Percentiles rank a stretch among this genome's conserved stretches.
These are phyloP conservation scores for Drosophila macrothrix DNA, from an alignment of 2,888 invertebrate species.

Conservation along the genomic window DNA sequence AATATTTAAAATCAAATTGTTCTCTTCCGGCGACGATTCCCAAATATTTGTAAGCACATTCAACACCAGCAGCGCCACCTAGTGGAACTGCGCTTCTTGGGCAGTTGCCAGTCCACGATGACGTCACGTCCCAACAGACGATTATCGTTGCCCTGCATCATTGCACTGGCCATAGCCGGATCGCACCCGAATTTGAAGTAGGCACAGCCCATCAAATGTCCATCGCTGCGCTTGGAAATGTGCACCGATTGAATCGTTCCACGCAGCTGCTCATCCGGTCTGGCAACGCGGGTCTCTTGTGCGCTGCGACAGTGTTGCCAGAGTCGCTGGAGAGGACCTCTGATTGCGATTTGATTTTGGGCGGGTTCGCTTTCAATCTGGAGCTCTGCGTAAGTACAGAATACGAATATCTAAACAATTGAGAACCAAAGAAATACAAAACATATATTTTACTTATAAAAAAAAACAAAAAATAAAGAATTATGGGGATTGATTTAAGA, in stretches of 20 bases:
- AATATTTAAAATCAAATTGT: neutral
- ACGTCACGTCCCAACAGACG: constrained; percentile 44
- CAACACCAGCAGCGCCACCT: constrained; percentile 60
- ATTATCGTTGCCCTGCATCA: constrained; percentile 28
- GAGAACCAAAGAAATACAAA: constrained; percentile 6
- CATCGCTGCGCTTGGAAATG: constrained; percentile 44
- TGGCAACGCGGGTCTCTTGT: neutral
- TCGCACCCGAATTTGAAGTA: constrained; percentile 52
- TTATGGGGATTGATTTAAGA: neutral
- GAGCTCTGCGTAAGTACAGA: constrained; percentile 54
- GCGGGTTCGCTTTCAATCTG: neutral
- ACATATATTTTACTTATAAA: neutral
- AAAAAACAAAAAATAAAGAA: neutral
- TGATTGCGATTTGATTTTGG: neutral
- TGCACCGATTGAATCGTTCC: constrained; percentile 55
- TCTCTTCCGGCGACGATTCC: neutral
- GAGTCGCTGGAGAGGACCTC: constrained; percentile 23
- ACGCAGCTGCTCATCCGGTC: constrained; percentile 21
- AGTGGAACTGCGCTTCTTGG: constrained; percentile 16
- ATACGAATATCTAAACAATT: constrained; percentile 41
- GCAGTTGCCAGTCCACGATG: constrained; percentile 42
- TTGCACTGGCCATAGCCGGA: constrained; percentile 26
- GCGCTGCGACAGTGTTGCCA: constrained; percentile 47
- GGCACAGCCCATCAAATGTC: constrained; percentile 53
- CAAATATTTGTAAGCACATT: neutral